phyloP scores from a whole-genome alignment of 2,888 invertebrate genomes.

The Mesoligia furuncula region DNA sequence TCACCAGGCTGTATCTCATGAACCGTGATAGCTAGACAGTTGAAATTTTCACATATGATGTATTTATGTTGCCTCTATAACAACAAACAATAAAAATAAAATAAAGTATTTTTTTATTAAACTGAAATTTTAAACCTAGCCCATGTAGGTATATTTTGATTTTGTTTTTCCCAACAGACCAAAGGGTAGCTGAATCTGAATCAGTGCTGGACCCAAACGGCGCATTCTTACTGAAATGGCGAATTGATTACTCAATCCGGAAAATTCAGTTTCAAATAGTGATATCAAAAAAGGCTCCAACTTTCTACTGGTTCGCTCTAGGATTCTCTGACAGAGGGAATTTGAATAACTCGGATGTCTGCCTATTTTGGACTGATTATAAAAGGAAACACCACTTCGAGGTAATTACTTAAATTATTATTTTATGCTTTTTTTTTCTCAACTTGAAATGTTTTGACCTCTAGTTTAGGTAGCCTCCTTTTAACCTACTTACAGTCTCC shows the following conservation, averaged over 20 bases:
- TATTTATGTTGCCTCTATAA: too few species aligned
- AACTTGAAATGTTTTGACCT: neutral
- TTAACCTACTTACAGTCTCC: neutral
- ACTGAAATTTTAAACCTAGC: neutral
- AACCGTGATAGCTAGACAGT: too few species aligned
- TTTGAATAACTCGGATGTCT: conserved; percentile 94
- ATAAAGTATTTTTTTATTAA: neutral
- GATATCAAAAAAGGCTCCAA: conserved; percentile 84
- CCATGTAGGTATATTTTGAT: neutral
- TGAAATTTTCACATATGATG: too few species aligned
- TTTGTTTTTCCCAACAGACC: conserved; percentile 63
- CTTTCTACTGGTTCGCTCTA: conserved; percentile 94
- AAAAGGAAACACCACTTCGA: conserved; percentile 89
- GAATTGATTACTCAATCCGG: conserved; percentile 78
- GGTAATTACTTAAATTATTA: conserved; percentile 68
- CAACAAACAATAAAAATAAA: too few species aligned
- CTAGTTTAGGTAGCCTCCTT: neutral
- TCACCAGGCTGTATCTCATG: too few species aligned
- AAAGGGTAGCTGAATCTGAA: conserved; percentile 80
- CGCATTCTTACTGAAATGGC: conserved; percentile 83
- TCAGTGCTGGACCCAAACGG: conserved; percentile 85
- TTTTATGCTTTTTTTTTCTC: neutral
- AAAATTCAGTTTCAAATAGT: conserved; percentile 88
- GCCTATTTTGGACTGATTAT: conserved; percentile 94
- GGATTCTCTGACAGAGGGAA: conserved; percentile 96